phyloP scores from a whole-genome alignment of 2,888 invertebrate genomes.

The Conistra vaccinii region DNA sequence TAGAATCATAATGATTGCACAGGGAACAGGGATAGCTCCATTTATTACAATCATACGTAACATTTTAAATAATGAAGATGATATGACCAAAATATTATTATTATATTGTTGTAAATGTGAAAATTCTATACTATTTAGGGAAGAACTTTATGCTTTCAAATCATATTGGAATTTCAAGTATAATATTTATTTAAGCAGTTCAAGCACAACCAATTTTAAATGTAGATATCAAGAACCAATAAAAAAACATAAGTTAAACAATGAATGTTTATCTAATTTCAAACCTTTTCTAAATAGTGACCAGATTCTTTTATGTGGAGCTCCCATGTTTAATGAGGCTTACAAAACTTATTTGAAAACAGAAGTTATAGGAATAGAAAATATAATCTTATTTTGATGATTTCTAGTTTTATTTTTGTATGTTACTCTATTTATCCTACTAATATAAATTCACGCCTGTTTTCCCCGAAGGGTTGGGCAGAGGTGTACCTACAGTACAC shows the following conservation, averaged over 20 bases:
- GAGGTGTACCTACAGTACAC: too few relatives aligned
- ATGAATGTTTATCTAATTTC: slow-evolving; percentile 77
- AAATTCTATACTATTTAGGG: slow-evolving; percentile 91
- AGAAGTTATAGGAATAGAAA: slow-evolving; percentile 72
- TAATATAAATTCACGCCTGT: too few relatives aligned
- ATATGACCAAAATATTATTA: slow-evolving; percentile 92
- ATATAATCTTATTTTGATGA: slow-evolving; percentile 82
- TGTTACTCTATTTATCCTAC: neutral
- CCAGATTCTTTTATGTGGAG: slow-evolving; percentile 92
- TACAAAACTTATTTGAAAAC: slow-evolving; percentile 79
- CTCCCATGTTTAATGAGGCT: slow-evolving; percentile 88
- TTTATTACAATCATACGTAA: slow-evolving; percentile 91
- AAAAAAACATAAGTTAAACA: slow-evolving; percentile 77
- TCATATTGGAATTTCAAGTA: slow-evolving; percentile 95
- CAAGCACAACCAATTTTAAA: slow-evolving; percentile 22
- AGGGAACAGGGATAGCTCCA: slow-evolving; percentile 95
- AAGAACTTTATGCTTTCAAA: slow-evolving; percentile 90
- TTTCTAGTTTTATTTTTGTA: slow-evolving; percentile 15
- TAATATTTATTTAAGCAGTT: slow-evolving; percentile 89
- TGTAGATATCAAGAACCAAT: slow-evolving; percentile 90
- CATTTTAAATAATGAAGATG: slow-evolving; percentile 92
- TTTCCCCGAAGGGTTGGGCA: too few relatives aligned
- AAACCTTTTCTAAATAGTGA: slow-evolving; percentile 74
- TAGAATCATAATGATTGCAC: slow-evolving; percentile 88
- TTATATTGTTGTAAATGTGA: slow-evolving; percentile 91